Conservation (phyloP, 1,140 invertebrate genomes). For the Schlechtendalia chinensis region DNA sequence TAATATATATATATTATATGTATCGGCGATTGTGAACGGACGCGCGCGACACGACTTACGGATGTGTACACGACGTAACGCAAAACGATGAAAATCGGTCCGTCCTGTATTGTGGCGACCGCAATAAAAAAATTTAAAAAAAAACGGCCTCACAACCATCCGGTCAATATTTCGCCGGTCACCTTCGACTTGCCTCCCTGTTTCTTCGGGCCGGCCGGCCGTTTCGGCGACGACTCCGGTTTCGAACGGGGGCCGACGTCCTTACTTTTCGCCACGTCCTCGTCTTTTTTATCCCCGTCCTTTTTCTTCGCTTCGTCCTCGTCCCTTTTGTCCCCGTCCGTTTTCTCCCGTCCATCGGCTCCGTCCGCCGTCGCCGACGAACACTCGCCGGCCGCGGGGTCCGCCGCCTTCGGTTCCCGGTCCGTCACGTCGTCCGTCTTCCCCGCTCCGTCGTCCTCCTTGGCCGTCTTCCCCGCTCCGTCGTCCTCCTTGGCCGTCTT, state of each 20-base stretch:
- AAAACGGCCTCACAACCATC: slow-evolving; percentile 70
- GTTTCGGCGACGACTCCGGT: slow-evolving; percentile 51
- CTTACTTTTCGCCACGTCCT: not conserved
- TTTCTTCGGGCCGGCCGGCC: slow-evolving; percentile 56
- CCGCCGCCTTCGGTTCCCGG: not conserved
- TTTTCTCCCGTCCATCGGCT: not conserved
- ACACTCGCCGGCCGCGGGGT: not conserved
- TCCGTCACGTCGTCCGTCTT: too few relatives aligned
- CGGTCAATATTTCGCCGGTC: slow-evolving; percentile 66
- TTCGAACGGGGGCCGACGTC: slow-evolving; percentile 27
- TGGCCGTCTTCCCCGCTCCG: too few relatives aligned
- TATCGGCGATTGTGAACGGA: too few relatives aligned
- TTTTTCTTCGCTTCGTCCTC: not conserved
- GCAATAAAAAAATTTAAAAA: too few relatives aligned
- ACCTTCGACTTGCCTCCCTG: slow-evolving; percentile 66
- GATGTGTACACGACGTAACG: too few relatives aligned
- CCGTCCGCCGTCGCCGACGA: slow-evolving; percentile 36
- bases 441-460: too few relatives aligned
- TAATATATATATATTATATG: too few relatives aligned
- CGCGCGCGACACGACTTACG: too few relatives aligned
- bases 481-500: not conserved
- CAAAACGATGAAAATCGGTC: too few relatives aligned
- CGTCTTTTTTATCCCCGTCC: slow-evolving; percentile 45
- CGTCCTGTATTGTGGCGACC: too few relatives aligned
- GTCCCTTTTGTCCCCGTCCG: not conserved